Conservation (phyloP, 2,888 invertebrate species). For the Diaprepes abbreviatus region DNA sequence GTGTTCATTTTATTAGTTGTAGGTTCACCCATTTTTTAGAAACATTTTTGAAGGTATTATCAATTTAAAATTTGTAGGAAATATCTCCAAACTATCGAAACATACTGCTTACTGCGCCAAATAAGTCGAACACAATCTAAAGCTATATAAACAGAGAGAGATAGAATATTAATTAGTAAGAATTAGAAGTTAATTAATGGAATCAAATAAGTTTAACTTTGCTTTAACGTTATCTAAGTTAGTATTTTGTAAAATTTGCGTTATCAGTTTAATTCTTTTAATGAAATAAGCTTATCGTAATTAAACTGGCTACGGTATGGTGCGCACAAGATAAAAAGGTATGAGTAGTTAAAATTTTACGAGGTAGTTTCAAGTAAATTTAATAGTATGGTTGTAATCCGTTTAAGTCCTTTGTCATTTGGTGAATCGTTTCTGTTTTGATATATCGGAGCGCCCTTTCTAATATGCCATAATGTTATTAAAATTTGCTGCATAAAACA, state of each 20-base stretch:
- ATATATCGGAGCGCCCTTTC: slow-evolving; percentile 50
- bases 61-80: no score
- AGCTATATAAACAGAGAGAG: no score
- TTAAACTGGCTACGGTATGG: slow-evolving; percentile 41
- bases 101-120: no score
- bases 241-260: slow-evolving; percentile 19
- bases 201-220: neutral
- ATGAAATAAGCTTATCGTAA: slow-evolving; percentile 41
- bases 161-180: no score
- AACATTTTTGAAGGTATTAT: no score
- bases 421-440: slow-evolving; percentile 52
- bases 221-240: slow-evolving; percentile 5
- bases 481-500: slow-evolving; percentile 58
- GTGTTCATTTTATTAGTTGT: no score
- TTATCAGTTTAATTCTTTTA: slow-evolving; percentile 39
- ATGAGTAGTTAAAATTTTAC: slow-evolving; percentile 49
- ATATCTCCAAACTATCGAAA: no score
- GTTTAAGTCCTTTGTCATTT: slow-evolving; percentile 56
- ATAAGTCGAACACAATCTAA: no score
- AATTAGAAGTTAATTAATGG: no score
- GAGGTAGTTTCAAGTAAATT: slow-evolving; percentile 52
- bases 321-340: slow-evolving; percentile 47
- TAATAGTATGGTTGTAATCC: slow-evolving; percentile 55
- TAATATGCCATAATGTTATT: slow-evolving; percentile 55
- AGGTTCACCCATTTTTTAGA: no score